Conservation (phyloP, 2,797 vertebrate species). For the Chelmon rostratus region DNA sequence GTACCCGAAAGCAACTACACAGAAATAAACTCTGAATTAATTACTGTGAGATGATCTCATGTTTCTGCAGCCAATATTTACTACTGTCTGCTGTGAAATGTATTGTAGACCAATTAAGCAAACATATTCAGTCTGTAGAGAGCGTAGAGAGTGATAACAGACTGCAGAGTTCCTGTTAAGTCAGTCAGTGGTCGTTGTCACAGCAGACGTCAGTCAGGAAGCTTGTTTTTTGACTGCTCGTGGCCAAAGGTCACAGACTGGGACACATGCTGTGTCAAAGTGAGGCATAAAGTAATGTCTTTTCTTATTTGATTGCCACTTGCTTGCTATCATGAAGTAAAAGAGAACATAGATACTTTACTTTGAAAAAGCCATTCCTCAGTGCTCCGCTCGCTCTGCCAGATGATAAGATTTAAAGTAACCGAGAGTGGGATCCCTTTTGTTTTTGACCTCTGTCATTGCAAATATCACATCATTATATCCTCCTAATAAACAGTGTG, state of each 20-base stretch:
- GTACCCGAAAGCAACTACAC: background rate
- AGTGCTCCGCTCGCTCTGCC: background rate
- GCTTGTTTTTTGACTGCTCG: background rate
- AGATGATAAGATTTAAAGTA: conserved; percentile 23
- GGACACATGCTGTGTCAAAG: background rate
- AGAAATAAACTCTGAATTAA: background rate
- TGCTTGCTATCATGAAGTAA: conserved; percentile 18
- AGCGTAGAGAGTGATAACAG: background rate
- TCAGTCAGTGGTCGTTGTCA: conserved; percentile 3
- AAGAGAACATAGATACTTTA: background rate
- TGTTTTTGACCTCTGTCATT: background rate
- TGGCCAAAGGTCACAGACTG: conserved; percentile 11
- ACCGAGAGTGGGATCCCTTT: background rate
- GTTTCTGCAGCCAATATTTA: background rate
- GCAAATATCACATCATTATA: background rate
- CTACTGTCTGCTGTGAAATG: background rate
- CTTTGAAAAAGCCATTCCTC: background rate
- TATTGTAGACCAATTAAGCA: conserved; percentile 3
- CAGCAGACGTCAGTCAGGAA: conserved; percentile 2
- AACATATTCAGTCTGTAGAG: conserved; percentile 10
- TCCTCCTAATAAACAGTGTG: background rate
- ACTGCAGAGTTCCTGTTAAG: conserved; percentile 1
- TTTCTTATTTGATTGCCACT: conserved; percentile 10
- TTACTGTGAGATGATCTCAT: background rate
- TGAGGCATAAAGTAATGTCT: background rate